phyloP scores from a whole-genome alignment of 2,797 vertebrate species.

The Dipus sagitta region DNA sequence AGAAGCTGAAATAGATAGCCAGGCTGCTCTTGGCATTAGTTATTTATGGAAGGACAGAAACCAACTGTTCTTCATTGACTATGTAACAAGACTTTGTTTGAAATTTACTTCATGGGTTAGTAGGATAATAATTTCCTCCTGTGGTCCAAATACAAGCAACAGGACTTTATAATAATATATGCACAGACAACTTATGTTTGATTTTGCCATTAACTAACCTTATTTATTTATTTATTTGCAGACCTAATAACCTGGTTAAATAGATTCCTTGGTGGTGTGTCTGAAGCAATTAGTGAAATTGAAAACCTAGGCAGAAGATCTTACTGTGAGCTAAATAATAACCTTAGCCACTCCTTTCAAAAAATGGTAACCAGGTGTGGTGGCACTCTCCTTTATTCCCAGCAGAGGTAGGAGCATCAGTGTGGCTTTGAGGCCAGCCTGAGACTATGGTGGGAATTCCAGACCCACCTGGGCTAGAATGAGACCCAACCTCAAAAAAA shows the following conservation, averaged over 20 bases:
- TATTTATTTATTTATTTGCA: conserved; percentile 34
- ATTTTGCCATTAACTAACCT: conserved; percentile 34
- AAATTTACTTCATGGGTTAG: conserved; percentile 65
- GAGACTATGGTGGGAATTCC: too few species aligned
- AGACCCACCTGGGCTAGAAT: too few species aligned
- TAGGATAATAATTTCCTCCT: conserved; percentile 69
- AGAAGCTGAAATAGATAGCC: conserved; percentile 80
- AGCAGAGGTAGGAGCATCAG: too few species aligned
- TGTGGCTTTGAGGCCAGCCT: too few species aligned
- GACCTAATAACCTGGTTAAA: conserved; percentile 48
- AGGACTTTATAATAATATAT: conserved; percentile 67
- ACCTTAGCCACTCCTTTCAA: conserved; percentile 63
- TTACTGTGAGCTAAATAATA: conserved; percentile 72
- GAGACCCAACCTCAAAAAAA: too few species aligned
- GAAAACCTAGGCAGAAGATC: conserved; percentile 70
- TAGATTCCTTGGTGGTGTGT: conserved; percentile 51
- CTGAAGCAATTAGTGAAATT: conserved; percentile 72
- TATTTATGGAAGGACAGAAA: conserved; percentile 82
- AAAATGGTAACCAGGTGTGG: neutral
- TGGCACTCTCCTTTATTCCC: too few species aligned
- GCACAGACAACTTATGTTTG: conserved; percentile 58
- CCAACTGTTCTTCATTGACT: conserved; percentile 76
- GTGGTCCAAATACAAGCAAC: conserved; percentile 51
- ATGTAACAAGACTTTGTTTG: conserved; percentile 60
- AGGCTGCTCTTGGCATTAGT: conserved; percentile 75